Conservation (phyloP, 2,113 vertebrate species). For the Hipposideros armiger region DNA sequence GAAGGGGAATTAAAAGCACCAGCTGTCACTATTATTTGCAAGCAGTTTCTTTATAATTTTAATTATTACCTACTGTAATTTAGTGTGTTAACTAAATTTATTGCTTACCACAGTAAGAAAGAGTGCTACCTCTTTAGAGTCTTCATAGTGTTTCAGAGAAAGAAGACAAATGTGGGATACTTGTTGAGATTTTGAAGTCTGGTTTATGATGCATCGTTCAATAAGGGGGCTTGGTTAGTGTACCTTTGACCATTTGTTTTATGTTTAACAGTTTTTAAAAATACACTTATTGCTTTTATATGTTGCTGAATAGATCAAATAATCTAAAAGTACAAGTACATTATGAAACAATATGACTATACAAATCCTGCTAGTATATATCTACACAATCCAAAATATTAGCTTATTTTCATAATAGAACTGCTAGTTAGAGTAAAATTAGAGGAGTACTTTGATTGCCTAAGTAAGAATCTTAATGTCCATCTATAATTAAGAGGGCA, state of each 20-base stretch:
- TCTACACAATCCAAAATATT: conserved; percentile 11
- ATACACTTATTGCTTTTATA: background rate
- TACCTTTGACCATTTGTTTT: background rate
- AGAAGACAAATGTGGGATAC: background rate
- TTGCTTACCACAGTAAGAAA: background rate
- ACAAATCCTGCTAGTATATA: background rate
- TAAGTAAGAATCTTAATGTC: background rate
- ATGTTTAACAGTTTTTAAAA: background rate
- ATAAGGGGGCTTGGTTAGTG: background rate
- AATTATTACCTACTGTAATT: background rate
- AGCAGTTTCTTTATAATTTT: conserved; percentile 14
- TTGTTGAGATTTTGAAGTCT: background rate
- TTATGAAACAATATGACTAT: background rate
- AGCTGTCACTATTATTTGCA: background rate
- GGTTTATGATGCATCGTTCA: background rate
- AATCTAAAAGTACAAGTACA: background rate
- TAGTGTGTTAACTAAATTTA: background rate
- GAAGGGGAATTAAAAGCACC: conserved; percentile 27
- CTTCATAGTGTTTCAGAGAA: background rate
- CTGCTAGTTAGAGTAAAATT: background rate
- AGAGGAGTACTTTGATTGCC: background rate
- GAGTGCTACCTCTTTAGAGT: background rate
- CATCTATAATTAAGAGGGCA: background rate
- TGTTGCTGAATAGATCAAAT: conserved; percentile 2
- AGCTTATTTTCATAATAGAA: conserved; percentile 42